Base-by-base conservation (phyloP, 2,797 vertebrate species). In the Ambastaia sidthimunki region DNA sequence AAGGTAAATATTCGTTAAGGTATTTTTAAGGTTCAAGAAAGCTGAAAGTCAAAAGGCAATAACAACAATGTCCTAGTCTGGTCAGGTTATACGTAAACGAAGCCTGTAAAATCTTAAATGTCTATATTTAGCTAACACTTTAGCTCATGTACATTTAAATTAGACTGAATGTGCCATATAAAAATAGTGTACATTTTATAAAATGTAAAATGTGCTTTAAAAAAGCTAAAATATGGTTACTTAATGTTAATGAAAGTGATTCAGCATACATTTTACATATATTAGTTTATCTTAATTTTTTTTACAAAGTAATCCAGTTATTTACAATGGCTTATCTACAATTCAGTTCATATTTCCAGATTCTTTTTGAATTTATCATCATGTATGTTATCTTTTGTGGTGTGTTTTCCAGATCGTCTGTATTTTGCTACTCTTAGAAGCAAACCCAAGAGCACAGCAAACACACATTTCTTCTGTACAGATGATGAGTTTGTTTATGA, bases 401-500 rank as follows among this genome's bases (percentile, higher is more conserved):
- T 44, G 10, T 63, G 66, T 55, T 66, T 10, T 52, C 19, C 91
- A 98, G 96, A 96, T 88, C 94, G 96, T 0, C 89, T 98, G 82
- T 97, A 97, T 92, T 97, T 97, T 74, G 93, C 95, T 72, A 94
- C 95, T 87, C 91, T 97, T 47, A 92, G 93, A 81, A 94, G 92
- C 83, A 96, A 96, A 91, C 96, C 97, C 75, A 97, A 96, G 90
- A 97, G 91, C 79, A 96, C 96, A 7, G 89, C 90, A 55, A 95
- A 92, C 85, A 95, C 93, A 12, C 95, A 97, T 85, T 97, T 95
- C 89, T 97, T 97, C 91, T 96, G 94, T 88, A 95, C 95, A 0
- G 96, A 98, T 28, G 96, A 98, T 65, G 96, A 97, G 65, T 92
- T 96, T 86, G 83, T 94, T 25, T 97, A 97, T 88, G 97, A 98